Evolutionary conservation across 30 jellyfish, hydroid and myxozoan species (phyloP).

Genomic region (Turritopsis rubra): DNA sequence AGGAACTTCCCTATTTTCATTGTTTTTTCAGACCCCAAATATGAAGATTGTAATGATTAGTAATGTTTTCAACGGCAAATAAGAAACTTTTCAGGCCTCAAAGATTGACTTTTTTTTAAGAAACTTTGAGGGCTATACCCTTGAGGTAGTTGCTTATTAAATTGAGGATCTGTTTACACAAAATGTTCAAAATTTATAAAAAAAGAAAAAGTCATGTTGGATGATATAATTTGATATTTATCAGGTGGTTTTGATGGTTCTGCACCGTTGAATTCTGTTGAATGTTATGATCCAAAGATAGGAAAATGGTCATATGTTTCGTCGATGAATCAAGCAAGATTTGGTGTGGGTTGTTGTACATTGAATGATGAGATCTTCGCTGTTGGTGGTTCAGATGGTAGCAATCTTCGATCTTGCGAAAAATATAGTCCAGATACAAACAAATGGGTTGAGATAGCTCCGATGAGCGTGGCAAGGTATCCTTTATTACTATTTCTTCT

Average conservation of each 20-base stretch:
- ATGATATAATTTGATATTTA: not conserved
- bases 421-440: slow-evolving; percentile 54
- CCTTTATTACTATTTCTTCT: not conserved
- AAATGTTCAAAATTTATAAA: no score
- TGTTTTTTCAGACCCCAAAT: no score
- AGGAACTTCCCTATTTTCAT: no score
- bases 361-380: slow-evolving; percentile 78
- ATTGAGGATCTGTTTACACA: no score
- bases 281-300: slow-evolving; percentile 78
- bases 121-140: no score
- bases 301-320: slow-evolving; percentile 92
- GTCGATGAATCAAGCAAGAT: slow-evolving; percentile 78
- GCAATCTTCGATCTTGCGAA: slow-evolving; percentile 68
- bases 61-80: no score
- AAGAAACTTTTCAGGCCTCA: no score
- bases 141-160: no score
- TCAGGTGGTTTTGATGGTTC: slow-evolving; percentile 99
- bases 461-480: slow-evolving; percentile 82
- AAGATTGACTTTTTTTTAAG: no score
- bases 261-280: slow-evolving; percentile 83
- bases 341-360: slow-evolving; percentile 96
- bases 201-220: no score
- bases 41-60: no score
- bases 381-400: slow-evolving; percentile 89
- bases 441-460: slow-evolving; percentile 68